These are phyloP conservation scores for Ctenosaura bakeri DNA, from an alignment of 2,797 vertebrate genomes.

Conservation along the genomic window DNA sequence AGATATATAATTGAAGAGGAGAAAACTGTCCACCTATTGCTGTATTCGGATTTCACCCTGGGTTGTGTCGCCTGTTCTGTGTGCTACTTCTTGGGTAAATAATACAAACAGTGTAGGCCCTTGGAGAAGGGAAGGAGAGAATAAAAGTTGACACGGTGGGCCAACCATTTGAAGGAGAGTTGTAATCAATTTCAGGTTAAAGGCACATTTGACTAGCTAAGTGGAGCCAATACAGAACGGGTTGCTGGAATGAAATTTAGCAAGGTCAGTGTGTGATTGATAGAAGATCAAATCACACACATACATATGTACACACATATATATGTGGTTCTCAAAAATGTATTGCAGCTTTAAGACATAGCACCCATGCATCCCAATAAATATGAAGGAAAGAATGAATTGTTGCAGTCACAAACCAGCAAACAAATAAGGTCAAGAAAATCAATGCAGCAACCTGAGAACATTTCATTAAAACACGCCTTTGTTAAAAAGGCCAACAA, in stretches of 20 bases:
- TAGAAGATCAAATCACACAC: too few species aligned
- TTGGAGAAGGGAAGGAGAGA: background rate
- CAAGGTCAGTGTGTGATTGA: background rate
- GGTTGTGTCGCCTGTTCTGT: background rate
- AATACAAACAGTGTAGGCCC: background rate
- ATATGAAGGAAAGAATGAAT: too few species aligned
- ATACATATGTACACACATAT: too few species aligned
- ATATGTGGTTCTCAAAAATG: too few species aligned
- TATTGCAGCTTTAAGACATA: too few species aligned
- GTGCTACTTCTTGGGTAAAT: background rate
- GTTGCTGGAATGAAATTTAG: too few species aligned
- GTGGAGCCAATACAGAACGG: background rate
- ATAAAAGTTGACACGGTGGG: background rate
- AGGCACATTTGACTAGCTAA: background rate
- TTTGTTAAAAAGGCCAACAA: too few species aligned
- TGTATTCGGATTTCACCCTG: background rate
- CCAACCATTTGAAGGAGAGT: background rate
- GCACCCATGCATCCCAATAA: too few species aligned
- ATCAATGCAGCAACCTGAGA: too few species aligned
- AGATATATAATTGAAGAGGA: background rate
- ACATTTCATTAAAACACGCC: too few species aligned
- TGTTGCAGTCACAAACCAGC: too few species aligned
- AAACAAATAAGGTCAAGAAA: too few species aligned
- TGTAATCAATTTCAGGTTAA: background rate
- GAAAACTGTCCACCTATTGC: accelerated